Evolutionary conservation across 2,797 vertebrate genomes (phyloP).

Genomic region (Mormyrus proboscirostris): DNA sequence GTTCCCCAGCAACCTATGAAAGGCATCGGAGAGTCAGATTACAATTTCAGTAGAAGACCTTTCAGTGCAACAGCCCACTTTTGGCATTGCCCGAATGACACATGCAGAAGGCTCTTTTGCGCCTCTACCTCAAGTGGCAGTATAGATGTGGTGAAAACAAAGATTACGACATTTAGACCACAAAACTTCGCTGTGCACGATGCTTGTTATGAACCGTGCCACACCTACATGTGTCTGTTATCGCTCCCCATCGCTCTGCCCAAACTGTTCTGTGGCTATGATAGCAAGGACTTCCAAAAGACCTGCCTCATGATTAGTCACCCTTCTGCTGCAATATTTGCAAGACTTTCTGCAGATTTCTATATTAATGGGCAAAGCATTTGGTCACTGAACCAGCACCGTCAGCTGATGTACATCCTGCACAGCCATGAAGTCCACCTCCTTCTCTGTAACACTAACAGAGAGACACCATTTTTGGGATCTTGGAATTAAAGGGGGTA

Average conservation of each 20-base stretch:
- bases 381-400: not conserved
- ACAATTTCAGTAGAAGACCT: not conserved
- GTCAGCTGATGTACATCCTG: not conserved
- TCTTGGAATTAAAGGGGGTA: not conserved
- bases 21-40: not conserved
- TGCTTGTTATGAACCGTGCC: not conserved
- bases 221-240: not conserved
- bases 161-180: not conserved
- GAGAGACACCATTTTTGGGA: not conserved
- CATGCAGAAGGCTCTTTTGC: not conserved
- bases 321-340: not conserved
- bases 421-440: not conserved
- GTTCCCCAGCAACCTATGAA: constrained; percentile 82
- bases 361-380: not conserved
- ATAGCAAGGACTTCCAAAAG: not conserved
- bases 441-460: not conserved
- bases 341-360: not conserved
- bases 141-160: not conserved
- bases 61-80: not conserved
- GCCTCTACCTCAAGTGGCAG: not conserved
- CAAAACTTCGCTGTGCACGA: not conserved
- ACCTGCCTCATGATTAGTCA: not conserved
- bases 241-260: not conserved
- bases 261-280: not conserved
- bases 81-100: not conserved